Percentiles rank a stretch among this genome's conserved stretches.
Conservation (phyloP, 2,113 vertebrate species). For the Turnix velox region DNA sequence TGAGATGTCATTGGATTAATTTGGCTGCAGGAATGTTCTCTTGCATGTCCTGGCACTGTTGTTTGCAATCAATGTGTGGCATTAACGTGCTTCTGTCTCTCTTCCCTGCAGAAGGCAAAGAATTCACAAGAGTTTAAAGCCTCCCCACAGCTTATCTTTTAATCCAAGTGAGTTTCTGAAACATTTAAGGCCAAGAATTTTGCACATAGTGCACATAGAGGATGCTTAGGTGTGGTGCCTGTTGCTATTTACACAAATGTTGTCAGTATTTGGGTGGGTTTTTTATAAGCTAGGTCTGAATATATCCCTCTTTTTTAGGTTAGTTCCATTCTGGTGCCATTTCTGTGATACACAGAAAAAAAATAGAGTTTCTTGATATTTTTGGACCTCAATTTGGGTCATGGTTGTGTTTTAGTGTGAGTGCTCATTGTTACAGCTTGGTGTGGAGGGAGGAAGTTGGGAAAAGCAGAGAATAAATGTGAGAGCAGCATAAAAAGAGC, state of each 20-base stretch:
- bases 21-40: not conserved
- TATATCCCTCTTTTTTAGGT: not conserved
- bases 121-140: constrained; percentile 10
- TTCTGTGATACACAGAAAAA: not conserved
- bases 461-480: not conserved
- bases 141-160: constrained; percentile 39
- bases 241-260: not conserved
- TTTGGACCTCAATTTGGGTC: not conserved
- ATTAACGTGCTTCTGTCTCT: not conserved
- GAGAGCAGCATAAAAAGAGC: not conserved
- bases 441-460: not conserved
- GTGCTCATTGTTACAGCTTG: not conserved
- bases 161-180: constrained; percentile 22
- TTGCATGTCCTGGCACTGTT: not conserved
- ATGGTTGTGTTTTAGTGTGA: not conserved
- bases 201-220: not conserved
- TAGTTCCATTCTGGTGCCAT: no score
- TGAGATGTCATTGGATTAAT: not conserved
- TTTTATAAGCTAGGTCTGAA: not conserved
- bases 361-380: not conserved
- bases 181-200: not conserved
- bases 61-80: not conserved
- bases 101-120: constrained; percentile 23
- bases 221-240: not conserved
- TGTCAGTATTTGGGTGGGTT: not conserved